Base-by-base conservation (phyloP, 2,797 vertebrate species). In the Enoplosus armatus region DNA sequence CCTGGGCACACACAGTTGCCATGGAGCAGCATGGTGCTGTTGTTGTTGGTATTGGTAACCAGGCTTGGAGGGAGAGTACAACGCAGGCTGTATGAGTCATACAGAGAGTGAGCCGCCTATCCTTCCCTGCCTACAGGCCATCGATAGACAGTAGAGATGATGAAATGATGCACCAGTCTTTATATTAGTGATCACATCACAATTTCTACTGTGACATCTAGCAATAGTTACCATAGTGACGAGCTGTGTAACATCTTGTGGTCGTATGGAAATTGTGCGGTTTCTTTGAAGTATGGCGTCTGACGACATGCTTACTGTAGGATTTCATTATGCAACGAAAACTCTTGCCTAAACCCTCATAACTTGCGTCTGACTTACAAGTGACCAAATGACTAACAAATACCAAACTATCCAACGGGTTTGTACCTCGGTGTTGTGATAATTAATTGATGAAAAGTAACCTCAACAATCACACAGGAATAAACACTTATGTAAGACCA, bases 21-120 rank as follows among this genome's bases (percentile, higher is more conserved):
- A 90, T 82, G 85, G 83, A 5, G 67, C 59, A 58, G 53, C 27
- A 3, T 64, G 16, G 4, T 7, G 56, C 6, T 88, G 75, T 82
- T 89, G 61, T 78, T 88, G 74, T 82, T 85, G 68, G 59, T 70
- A n/a, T 20, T 84, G 65, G 85, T 82, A 90, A 85, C 87, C 67
- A 81, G 45, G 68, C 70, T 26, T 18, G 6, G 5, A 41, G 47
- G 37, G 69, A 48, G 54, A 55, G 50, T 24, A n/a, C n/a, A 22
- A 48, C 51, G 27, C 69, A 59, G 24, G 5, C 61, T 41, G 2
- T 0, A 2, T 93, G 90, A 93, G 48, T 90, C 90, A 93, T 55
- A 65, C 39, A 58, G 61, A 84, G 58, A 85, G 75, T 37, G 24
- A 74, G 43, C 61, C 14, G 16, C 27, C 58, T 33, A 43, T 53